Evolutionary conservation across 2,888 invertebrate genomes (phyloP), one percentile per base, ranked within the genome.

Genomic region (Isotomurus palustris): DNA sequence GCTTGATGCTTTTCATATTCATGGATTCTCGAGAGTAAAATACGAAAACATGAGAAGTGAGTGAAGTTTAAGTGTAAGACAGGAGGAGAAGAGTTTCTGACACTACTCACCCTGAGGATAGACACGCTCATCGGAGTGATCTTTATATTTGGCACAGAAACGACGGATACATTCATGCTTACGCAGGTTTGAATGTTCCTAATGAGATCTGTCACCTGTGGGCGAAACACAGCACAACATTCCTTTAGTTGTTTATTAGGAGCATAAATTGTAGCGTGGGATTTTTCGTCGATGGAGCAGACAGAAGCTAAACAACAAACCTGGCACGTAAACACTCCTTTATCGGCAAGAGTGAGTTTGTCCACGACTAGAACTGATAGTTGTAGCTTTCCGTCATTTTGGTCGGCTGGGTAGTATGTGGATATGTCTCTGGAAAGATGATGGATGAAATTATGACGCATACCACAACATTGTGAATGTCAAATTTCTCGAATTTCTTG

Each of bases 281-380:
- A 14, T 14, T 38, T 5, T 38, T 38, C 19, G 19, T 38, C n/a
- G 8, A 8, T 32, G 32, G 8, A 32, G 32, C 32, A 32, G 14
- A n/a, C n/a, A n/a, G n/a, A n/a, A n/a, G n/a, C n/a, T n/a, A n/a
- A n/a, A n/a, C n/a, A n/a, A 27, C 35, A 56, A 27, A 84, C 87
- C 72, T 87, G 84, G 74, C 91, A 91, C 2, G 87, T 86, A 79
- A 88, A 91, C 56, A 82, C 79, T 19, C 91, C 91, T 22, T 84
- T 82, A 72, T 91, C 91, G 32, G 84, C 78, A 22, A 78, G 76
- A 59, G 82, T 82, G 0, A 87, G 85, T 64, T 82, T 83, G 14
- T 84, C 83, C 53, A 91, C 81, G 0, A 84, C 85, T 64, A 91
- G 76, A 32, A 87, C 78, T 1, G 87, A n/a, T n/a, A n/a, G n/a